Conservation (phyloP, 1,140 invertebrate genomes). For the Chymomyza costata region DNA sequence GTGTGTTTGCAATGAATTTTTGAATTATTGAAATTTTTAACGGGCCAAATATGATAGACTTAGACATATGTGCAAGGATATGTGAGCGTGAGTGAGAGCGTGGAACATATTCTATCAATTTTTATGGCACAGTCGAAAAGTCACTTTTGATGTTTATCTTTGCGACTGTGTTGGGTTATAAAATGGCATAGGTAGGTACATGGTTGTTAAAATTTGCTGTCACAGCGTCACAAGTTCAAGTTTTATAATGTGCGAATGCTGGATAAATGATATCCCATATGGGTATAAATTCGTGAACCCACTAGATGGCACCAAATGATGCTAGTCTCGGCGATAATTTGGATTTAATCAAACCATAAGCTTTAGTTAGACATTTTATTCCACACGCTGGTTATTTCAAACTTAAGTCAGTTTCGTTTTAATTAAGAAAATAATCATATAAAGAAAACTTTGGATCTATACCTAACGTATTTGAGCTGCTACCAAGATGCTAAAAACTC, state of each 20-base stretch:
- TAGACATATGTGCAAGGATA: conserved; percentile 14
- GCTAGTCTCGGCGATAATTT: too few species aligned
- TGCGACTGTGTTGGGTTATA: conserved; percentile 33
- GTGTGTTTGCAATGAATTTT: conserved; percentile 28
- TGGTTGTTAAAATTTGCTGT: too few species aligned
- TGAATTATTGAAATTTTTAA: conserved; percentile 54
- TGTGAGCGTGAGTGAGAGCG: conserved; percentile 15
- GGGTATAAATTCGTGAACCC: too few species aligned
- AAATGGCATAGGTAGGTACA: conserved; percentile 10
- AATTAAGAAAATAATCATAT: too few species aligned
- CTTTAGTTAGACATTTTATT: too few species aligned
- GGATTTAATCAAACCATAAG: too few species aligned
- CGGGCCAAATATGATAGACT: conserved; percentile 24
- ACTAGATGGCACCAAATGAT: too few species aligned
- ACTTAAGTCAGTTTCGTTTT: too few species aligned
- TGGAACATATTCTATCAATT: conserved; percentile 47
- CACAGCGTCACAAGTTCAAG: conserved; percentile 3
- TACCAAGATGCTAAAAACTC: too few species aligned
- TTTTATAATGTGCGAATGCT: conserved; percentile 37
- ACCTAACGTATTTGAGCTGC: too few species aligned
- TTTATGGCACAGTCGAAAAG: conserved; percentile 58
- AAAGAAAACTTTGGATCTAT: too few species aligned
- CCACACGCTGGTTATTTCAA: too few species aligned
- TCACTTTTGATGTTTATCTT: conserved; percentile 62
- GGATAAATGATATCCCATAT: conserved; percentile 12